Base-by-base conservation (phyloP, 2,797 vertebrate species). In the Novumbra hubbsi region DNA sequence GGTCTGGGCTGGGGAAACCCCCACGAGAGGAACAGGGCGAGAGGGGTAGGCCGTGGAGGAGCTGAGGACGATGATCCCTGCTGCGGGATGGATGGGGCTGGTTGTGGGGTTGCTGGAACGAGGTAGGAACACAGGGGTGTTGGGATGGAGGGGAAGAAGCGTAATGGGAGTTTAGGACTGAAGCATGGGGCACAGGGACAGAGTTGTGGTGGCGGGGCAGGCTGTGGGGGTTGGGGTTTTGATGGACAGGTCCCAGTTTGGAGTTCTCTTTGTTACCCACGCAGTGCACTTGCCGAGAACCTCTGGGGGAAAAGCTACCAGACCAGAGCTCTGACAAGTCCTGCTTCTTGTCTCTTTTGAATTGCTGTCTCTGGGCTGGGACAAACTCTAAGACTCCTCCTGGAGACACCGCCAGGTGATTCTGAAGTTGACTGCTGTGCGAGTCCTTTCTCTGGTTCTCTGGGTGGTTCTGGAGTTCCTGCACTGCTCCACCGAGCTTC, bases 1-100 rank as follows among this genome's bases (percentile, higher is more conserved):
- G 93, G 83, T 94, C 92, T 0, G 94, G 94, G 80, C 94, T 95
- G 71, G 95, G 92, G 72, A 94, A 95, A 4, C 89, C 88, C 80
- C 84, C 78, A 1, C 86, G 87, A 73, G 93, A 93, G 78, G 92
- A 88, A 77, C 89, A 90, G 49, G 92, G 91, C n/a, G 93, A 94
- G 6, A 93, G 81, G 34, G 92, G 89, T 1, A 94, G 88, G 81
- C 89, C 88, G 82, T 91, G 92, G 55, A 90, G 86, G 66, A 87
- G 65, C 70, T 90, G 90, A 71, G 90, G 83, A 70, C 75, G 89
- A 52, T 79, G 89, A 76, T 92, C 90, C 76, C 86, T 88, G 73
- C 76, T 48, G 55, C 79, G 86, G 75, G 90, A 81, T 0, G 78
- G 78, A 74, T 86, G 89, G 30, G 84, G 80, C 73, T 90, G 92